Percentiles rank a stretch among this genome's conserved stretches.
Conservation (phyloP, 2,113 vertebrate genomes). For the Larimichthys crocea region DNA sequence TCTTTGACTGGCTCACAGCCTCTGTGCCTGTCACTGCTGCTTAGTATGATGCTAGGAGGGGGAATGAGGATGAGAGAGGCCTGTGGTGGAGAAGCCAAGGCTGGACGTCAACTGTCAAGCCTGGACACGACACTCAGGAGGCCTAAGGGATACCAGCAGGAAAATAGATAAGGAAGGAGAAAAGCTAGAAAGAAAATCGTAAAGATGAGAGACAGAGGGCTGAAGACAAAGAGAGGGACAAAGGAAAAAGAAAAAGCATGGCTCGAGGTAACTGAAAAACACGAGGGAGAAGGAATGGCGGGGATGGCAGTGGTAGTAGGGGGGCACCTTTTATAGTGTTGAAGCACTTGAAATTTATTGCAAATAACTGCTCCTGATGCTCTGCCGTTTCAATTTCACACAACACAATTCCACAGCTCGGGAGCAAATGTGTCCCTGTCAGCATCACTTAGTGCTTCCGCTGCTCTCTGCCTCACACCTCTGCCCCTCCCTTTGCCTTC, state of each 20-base stretch:
- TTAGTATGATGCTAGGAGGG: slow-evolving; percentile 53
- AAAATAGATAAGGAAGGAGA: slow-evolving; percentile 25
- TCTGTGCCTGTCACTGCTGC: slow-evolving; percentile 56
- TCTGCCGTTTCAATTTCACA: slow-evolving; percentile 85
- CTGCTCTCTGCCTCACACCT: slow-evolving; percentile 65
- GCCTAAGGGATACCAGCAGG: slow-evolving; percentile 53
- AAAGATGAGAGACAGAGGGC: slow-evolving; percentile 7
- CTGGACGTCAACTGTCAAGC: slow-evolving; percentile 68
- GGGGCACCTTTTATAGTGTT: slow-evolving; percentile 59
- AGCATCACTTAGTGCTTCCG: slow-evolving; percentile 75
- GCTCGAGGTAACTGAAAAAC: slow-evolving; percentile 32
- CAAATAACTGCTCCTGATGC: slow-evolving; percentile 84
- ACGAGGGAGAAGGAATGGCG: not conserved
- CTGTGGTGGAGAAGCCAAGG: slow-evolving; percentile 55
- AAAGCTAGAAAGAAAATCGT: slow-evolving; percentile 18
- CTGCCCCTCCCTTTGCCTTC: slow-evolving; percentile 23
- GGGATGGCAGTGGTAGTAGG: not conserved
- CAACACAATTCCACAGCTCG: slow-evolving; percentile 83
- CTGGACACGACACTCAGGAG: slow-evolving; percentile 54
- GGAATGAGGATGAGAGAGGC: slow-evolving; percentile 20
- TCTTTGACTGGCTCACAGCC: slow-evolving; percentile 68
- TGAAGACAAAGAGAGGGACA: slow-evolving; percentile 15
- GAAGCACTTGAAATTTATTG: slow-evolving; percentile 81
- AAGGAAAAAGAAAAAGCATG: not conserved
- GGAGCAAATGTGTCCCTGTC: slow-evolving; percentile 84